These are phyloP conservation scores for Thyatira batis DNA, from an alignment of 2,888 invertebrate genomes.

Conservation along the genomic window DNA sequence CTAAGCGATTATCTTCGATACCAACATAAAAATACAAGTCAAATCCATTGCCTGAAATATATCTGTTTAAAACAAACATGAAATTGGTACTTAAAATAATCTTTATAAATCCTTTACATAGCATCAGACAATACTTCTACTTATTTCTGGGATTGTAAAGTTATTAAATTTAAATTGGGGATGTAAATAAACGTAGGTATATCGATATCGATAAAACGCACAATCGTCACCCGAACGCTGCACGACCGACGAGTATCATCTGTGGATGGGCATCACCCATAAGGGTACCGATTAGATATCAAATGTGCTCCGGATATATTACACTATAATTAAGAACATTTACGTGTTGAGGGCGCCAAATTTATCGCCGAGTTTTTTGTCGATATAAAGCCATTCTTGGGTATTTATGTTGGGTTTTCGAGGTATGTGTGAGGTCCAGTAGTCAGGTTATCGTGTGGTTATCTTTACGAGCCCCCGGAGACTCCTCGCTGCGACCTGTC, in stretches of 20 bases:
- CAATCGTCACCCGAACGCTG: conserved; percentile 40
- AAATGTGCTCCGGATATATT: conserved; percentile 68
- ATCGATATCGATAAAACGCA: conserved; percentile 33
- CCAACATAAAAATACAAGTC: too few species aligned
- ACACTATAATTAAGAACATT: conserved; percentile 80
- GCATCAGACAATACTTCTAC: background rate
- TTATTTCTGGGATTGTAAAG: conserved; percentile 9
- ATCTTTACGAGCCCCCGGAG: conserved; percentile 77
- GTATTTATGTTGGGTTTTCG: conserved; percentile 73
- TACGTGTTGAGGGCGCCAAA: conserved; percentile 81
- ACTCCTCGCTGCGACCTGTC: conserved; percentile 76
- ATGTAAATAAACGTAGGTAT: conserved; percentile 25
- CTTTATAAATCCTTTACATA: background rate
- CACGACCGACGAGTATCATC: conserved; percentile 28
- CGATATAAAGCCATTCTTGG: conserved; percentile 75
- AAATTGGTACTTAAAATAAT: too few species aligned
- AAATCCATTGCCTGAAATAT: too few species aligned
- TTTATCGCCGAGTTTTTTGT: conserved; percentile 81
- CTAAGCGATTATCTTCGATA: too few species aligned
- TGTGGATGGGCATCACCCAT: conserved; percentile 51
- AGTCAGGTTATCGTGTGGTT: conserved; percentile 78
- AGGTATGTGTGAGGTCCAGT: conserved; percentile 79
- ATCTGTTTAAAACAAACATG: too few species aligned
- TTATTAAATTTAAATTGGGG: conserved; percentile 23
- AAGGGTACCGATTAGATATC: conserved; percentile 76